Conservation (phyloP, 2,113 vertebrate species). For the Eclectus roratus region DNA sequence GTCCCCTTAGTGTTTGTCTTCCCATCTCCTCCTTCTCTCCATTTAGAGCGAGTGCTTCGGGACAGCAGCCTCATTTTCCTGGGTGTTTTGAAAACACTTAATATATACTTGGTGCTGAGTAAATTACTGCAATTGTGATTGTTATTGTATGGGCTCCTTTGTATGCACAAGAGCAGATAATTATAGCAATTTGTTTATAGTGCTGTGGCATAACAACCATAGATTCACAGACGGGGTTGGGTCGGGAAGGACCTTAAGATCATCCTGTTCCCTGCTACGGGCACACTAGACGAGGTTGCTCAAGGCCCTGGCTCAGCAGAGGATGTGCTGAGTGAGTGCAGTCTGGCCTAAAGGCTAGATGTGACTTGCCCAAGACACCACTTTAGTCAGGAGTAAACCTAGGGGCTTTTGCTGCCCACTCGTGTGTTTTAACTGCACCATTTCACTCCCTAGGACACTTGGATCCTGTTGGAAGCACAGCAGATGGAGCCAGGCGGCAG, state of each 20-base stretch:
- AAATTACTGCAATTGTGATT: not conserved
- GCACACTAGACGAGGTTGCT: not conserved
- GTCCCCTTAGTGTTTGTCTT: not conserved
- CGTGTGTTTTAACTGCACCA: not conserved
- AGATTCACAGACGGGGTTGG: not conserved
- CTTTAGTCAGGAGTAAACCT: not conserved
- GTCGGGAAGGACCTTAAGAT: not conserved
- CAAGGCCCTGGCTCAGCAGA: not conserved
- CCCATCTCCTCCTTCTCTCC: not conserved
- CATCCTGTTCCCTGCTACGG: not conserved
- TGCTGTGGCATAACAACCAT: not conserved
- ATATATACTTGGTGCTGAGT: not conserved
- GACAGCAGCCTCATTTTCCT: not conserved
- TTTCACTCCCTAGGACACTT: not conserved
- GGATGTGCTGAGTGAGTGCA: not conserved
- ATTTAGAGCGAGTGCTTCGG: not conserved
- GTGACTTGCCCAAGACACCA: not conserved
- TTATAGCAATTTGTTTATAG: not conserved
- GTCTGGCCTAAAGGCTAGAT: not conserved
- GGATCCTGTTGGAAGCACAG: not conserved
- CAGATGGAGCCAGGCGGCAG: constrained; percentile 27
- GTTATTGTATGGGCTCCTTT: not conserved
- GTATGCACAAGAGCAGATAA: not conserved
- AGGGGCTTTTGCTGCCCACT: not conserved
- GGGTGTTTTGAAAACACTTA: not conserved